Evolutionary conservation across 2,888 invertebrate genomes (phyloP).

Genomic region (Acanthosepion pharaonis): DNA sequence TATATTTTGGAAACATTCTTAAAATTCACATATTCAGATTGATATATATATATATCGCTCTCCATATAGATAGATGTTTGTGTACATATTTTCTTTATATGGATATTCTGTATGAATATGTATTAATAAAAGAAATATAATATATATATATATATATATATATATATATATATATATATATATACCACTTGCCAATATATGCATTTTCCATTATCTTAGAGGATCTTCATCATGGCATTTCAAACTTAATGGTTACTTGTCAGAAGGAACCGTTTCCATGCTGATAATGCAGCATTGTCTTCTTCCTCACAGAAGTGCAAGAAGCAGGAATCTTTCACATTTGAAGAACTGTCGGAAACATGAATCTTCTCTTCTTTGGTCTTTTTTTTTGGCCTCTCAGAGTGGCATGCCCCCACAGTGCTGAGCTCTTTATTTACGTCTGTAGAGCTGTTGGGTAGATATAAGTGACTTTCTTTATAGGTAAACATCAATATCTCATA

Average conservation of each 20-base stretch:
- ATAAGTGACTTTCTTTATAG: not conserved
- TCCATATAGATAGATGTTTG: no score
- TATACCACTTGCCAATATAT: not conserved
- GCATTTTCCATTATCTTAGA: not conserved
- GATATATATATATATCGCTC: not conserved
- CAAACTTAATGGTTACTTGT: constrained; percentile 9
- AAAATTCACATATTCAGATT: not conserved
- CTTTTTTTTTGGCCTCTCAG: not conserved
- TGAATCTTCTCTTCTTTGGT: not conserved
- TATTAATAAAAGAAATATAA: not conserved
- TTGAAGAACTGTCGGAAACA: constrained; percentile 11
- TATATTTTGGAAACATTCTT: not conserved
- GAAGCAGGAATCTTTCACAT: constrained; percentile 23
- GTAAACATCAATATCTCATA: not conserved
- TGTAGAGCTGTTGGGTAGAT: not conserved
- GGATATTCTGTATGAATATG: not conserved
- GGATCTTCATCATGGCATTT: constrained; percentile 21
- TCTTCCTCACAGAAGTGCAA: constrained; percentile 15
- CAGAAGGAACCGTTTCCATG: constrained; percentile 1
- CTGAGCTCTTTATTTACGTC: not conserved
- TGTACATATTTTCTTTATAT: no score
- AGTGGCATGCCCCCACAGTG: not conserved
- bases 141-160: not conserved
- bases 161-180: not conserved
- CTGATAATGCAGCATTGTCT: not conserved